phyloP scores from a whole-genome alignment of 2,113 vertebrate species.

The Hepsetus odoe region DNA sequence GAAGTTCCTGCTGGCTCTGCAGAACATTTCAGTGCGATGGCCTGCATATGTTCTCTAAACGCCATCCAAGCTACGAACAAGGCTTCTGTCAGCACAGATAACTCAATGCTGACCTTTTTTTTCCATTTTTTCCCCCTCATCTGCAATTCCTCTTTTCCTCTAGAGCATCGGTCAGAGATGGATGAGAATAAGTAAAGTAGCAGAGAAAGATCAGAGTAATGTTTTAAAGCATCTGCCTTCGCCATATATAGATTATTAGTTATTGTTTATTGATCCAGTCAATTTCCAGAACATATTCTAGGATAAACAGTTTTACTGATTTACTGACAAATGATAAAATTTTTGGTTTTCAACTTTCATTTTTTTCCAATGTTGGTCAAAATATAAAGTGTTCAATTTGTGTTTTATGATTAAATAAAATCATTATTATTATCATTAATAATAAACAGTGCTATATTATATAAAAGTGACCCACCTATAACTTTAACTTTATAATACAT shows the following conservation, averaged over 20 bases:
- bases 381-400: too few species aligned
- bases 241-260: too few species aligned
- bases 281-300: background rate
- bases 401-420: too few species aligned
- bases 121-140: conserved; percentile 26
- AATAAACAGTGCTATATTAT: too few species aligned
- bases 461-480: too few species aligned
- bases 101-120: conserved; percentile 28
- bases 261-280: background rate
- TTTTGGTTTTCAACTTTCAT: background rate
- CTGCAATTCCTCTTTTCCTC: conserved; percentile 41
- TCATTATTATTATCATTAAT: too few species aligned
- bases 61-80: background rate
- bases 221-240: too few species aligned
- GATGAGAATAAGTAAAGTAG: background rate
- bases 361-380: too few species aligned
- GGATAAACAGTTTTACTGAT: background rate
- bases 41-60: conserved; percentile 25
- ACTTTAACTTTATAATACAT: too few species aligned
- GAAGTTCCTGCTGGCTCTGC: conserved; percentile 3
- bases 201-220: background rate
- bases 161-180: background rate
- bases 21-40: background rate
- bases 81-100: conserved; percentile 2
- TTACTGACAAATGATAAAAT: background rate